Percentiles rank a stretch among this genome's conserved stretches.
These are phyloP conservation scores for Ylistrum balloti DNA, from an alignment of 1,140 invertebrate genomes.

Conservation along the genomic window DNA sequence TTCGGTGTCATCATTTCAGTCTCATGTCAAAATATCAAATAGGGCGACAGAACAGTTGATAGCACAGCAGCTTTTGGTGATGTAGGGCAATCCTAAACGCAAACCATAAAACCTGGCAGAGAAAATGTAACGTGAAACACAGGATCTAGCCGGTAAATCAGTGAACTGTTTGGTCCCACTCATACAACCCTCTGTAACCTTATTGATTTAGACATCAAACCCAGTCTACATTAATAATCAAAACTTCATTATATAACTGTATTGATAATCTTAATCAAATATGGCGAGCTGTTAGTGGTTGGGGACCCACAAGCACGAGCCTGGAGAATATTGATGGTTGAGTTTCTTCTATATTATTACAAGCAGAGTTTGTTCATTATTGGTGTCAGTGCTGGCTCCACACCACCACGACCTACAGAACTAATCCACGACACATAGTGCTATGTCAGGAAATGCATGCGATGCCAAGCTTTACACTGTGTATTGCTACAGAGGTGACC, in stretches of 20 bases:
- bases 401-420: not conserved
- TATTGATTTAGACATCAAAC: conserved; percentile 25
- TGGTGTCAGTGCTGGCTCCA: not conserved
- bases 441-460: not conserved
- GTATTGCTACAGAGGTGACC: not conserved
- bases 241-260: conserved; percentile 40
- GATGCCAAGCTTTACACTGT: not conserved
- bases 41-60: not conserved
- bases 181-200: not conserved
- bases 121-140: not conserved
- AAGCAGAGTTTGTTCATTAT: not conserved
- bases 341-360: not conserved
- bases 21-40: not conserved
- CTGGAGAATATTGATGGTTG: not conserved
- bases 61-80: not conserved
- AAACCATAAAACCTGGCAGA: not conserved
- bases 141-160: not conserved
- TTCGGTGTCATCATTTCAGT: not conserved
- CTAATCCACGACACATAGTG: not conserved
- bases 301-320: not conserved
- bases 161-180: not conserved
- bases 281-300: not conserved
- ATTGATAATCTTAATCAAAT: conserved; percentile 40
- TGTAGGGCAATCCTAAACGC: not conserved
- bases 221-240: conserved; percentile 20